Evolutionary conservation across 2,797 vertebrate genomes (phyloP), one percentile per base, ranked within the genome.

Genomic region (Oreochromis mossambicus): DNA sequence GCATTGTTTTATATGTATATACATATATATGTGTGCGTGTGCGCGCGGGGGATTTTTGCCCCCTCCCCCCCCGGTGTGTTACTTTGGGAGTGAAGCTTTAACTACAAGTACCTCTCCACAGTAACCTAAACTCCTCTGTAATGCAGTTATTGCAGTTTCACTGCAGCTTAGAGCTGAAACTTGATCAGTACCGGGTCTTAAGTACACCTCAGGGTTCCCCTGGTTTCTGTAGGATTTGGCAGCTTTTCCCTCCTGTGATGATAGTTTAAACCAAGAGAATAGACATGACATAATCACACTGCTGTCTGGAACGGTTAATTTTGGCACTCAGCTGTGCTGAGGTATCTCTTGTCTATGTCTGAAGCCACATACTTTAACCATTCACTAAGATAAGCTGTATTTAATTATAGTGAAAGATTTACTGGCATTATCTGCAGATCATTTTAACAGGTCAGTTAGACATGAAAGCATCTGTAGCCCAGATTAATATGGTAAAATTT

Each of bases 281-380:
- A 93, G 90, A 90, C 75, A 70, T 93, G 92, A 94, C 91, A 88
- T 87, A 85, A 85, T 76, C 80, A n/a, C 87, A 81, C 29, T 66
- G 36, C 83, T 56, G 87, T 91, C 86, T 92, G 82, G 66, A 83
- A 77, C 55, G 11, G 93, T 94, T 95, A 94, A 95, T 86, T 95
- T 92, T 91, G 95, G 92, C 89, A 77, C 2, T 80, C 94, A 96
- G 94, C 94, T 96, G 95, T 93, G 89, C 77, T 83, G 77, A 61
- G 52, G 82, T 78, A 83, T 85, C 7, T 87, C 3, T 81, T 77
- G 13, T 63, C 76, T 76, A 61, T 70, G 55, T 78, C 78, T 78
- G 54, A 56, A 36, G 46, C 77, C 15, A 1, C 78, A 79, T 12
- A 24, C 78, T 86, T 12, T 10, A 36, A 38, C 29, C 54, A 50